These are phyloP conservation scores for Anneissia japonica DNA, from an alignment of 35 echinoderm and acorn worm genomes.

Conservation along the genomic window DNA sequence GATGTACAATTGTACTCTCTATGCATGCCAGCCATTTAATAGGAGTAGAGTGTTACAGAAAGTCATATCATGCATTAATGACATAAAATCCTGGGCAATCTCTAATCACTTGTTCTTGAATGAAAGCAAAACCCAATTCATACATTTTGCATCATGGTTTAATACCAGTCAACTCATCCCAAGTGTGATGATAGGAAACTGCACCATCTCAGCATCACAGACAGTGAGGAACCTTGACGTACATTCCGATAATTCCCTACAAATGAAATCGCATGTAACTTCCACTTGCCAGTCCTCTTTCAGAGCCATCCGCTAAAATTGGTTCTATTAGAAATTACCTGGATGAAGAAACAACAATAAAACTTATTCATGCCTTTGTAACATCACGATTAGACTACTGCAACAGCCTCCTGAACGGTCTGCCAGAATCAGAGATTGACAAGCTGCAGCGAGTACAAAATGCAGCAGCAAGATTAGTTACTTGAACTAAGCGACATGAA, in stretches of 20 bases:
- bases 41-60: too few species aligned
- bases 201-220: too few species aligned
- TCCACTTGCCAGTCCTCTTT: neutral
- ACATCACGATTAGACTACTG: constrained; percentile 25
- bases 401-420: constrained; percentile 12
- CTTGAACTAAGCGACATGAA: neutral
- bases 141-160: too few species aligned
- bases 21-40: too few species aligned
- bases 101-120: too few species aligned
- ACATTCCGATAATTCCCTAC: neutral
- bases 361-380: constrained; percentile 21
- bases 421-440: neutral
- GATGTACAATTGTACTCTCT: too few species aligned
- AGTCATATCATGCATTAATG: too few species aligned
- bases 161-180: too few species aligned
- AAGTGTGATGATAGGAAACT: too few species aligned
- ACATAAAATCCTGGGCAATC: too few species aligned
- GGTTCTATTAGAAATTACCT: constrained; percentile 5
- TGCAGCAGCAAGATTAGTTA: constrained; percentile 17
- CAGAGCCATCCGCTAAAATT: neutral
- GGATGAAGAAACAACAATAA: neutral
- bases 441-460: constrained; percentile 23
- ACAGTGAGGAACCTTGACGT: too few species aligned
- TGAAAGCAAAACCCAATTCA: too few species aligned
- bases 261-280: neutral